These are phyloP conservation scores for Dunckerocampus dactyliophorus DNA, from an alignment of 2,113 vertebrate genomes.

Conservation along the genomic window DNA sequence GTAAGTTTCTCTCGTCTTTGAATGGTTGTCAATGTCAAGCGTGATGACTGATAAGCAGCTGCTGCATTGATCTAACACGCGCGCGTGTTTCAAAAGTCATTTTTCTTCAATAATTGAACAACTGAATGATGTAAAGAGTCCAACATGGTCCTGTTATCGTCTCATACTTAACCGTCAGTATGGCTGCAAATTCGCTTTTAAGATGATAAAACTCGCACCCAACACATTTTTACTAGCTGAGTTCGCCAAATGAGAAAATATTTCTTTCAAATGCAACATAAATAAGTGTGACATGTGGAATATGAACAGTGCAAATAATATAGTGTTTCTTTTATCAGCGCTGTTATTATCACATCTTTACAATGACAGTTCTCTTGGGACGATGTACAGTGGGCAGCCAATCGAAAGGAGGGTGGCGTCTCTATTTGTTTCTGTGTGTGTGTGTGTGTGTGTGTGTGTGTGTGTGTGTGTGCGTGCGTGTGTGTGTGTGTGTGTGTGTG, in stretches of 20 bases:
- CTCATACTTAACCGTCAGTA: not conserved
- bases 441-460: slow-evolving; percentile 12
- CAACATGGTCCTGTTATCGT: not conserved
- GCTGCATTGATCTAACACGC: too few species aligned
- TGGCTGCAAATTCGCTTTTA: not conserved
- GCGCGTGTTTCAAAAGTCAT: too few species aligned
- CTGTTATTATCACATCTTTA: not conserved
- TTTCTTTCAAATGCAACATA: too few species aligned
- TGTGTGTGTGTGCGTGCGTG: slow-evolving; percentile 14
- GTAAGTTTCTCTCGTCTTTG: slow-evolving; percentile 56
- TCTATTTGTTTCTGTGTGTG: slow-evolving; percentile 11
- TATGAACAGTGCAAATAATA: too few species aligned
- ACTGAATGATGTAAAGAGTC: not conserved
- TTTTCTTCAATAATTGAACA: too few species aligned
- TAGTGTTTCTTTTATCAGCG: too few species aligned
- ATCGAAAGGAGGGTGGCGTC: slow-evolving; percentile 4
- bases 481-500: slow-evolving; percentile 21
- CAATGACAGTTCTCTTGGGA: not conserved
- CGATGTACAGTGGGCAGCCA: not conserved
- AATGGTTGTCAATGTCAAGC: not conserved
- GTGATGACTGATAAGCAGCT: too few species aligned
- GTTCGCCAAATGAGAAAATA: too few species aligned
- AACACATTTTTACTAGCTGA: too few species aligned
- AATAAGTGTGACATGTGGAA: too few species aligned
- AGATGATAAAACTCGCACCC: too few species aligned